These are phyloP conservation scores for Paraescarpia echinospica DNA, from an alignment of 1,140 invertebrate species.

Conservation along the genomic window DNA sequence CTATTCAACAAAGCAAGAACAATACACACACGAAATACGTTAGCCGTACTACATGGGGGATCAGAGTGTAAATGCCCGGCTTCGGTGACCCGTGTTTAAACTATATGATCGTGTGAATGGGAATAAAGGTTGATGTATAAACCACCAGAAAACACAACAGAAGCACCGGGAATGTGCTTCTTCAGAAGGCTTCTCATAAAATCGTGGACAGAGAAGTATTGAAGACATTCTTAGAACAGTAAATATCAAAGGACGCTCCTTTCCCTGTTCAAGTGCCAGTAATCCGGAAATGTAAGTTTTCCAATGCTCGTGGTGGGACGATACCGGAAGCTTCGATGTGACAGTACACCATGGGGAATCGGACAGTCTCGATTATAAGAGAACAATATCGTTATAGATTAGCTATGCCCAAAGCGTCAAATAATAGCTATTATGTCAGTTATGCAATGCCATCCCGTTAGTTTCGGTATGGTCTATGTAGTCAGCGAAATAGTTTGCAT, in stretches of 20 bases:
- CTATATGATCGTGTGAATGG: too few relatives aligned
- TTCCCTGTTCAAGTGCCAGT: neutral
- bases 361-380: too few relatives aligned
- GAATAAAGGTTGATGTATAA: too few relatives aligned
- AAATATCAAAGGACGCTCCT: neutral
- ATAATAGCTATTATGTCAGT: neutral
- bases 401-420: neutral
- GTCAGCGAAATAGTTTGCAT: neutral
- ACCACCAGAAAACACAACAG: too few relatives aligned
- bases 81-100: neutral
- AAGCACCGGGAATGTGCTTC: too few relatives aligned
- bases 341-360: neutral
- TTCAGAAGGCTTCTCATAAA: too few relatives aligned
- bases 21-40: neutral
- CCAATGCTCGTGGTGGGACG: neutral
- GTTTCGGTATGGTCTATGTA: neutral
- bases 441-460: neutral
- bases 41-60: neutral
- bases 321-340: neutral
- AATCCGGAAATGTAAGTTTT: neutral
- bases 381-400: neutral
- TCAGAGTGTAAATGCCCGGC: neutral
- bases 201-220: too few relatives aligned
- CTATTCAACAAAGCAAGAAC: too few relatives aligned
- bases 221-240: too few relatives aligned